Base-by-base conservation (phyloP, 2,797 vertebrate species). In the Meda fulgida region DNA sequence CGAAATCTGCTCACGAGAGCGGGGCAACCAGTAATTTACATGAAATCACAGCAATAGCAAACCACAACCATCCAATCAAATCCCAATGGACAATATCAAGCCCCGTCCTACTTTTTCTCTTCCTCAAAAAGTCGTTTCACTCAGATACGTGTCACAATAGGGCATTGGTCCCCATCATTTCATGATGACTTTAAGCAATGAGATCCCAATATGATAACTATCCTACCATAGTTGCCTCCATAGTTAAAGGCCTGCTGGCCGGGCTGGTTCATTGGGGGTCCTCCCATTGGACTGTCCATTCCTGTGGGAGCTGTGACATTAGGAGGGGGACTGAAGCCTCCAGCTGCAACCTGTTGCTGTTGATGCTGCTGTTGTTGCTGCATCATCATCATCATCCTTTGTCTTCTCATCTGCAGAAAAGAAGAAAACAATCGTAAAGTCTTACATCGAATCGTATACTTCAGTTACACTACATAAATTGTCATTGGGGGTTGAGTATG, bases 281-380 rank as follows among this genome's bases (percentile, higher is more conserved):
- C 96, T 19, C 93, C 93, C 93, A 99, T 93, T 51, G 96, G 91
- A 77, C 88, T 94, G 2, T 99, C 98, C 95, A 98, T 97, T 90
- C 94, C 96, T 84, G 95, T 94, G 67, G 98, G 96, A 26, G 97
- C 96, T 0, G 97, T 98, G 91, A 99, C 97, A 19, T 98, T 99
- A 29, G 98, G 98, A 51, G 98, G 97, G 2, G 97, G 97, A 87
- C 97, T 99, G 93, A 99, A 99, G 87, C 96, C 95, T 89, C 95
- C 96, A 5, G 95, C 92, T 63, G 93, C 89, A 0, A 89, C 94
- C 0, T 96, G 96, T 0, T 96, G 95, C 48, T 96, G 97, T 13
- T 96, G 96, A 29, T 95, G 96, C 63, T 95, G 96, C 14, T 95
- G 96, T 11, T 95, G 96, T 51, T 97, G 97, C 69, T 97, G 97